Conservation (phyloP, 2,797 vertebrate species). For the Esox lucius region DNA sequence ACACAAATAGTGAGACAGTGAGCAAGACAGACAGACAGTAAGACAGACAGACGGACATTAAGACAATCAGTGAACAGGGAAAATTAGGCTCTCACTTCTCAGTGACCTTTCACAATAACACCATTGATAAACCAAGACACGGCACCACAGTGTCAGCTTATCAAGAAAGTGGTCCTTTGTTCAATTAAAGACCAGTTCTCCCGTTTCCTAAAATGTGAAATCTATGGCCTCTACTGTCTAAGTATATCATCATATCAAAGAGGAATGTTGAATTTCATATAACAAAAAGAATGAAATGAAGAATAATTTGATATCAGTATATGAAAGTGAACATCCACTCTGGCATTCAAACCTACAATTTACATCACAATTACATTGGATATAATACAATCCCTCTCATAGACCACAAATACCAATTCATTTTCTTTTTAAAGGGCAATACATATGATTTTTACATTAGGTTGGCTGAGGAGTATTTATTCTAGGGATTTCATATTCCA, state of each 20-base stretch:
- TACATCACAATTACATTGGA: conserved; percentile 4
- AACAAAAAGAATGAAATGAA: neutral
- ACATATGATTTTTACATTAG: conserved; percentile 52
- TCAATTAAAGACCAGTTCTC: neutral
- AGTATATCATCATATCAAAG: neutral
- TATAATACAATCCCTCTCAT: conserved; percentile 35
- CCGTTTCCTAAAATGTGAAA: neutral
- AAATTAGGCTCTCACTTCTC: conserved; percentile 69
- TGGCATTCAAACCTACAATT: conserved; percentile 34
- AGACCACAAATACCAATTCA: conserved; percentile 17
- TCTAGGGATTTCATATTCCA: conserved; percentile 44
- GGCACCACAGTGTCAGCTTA: conserved; percentile 56
- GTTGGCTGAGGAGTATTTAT: conserved; percentile 36
- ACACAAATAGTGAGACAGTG: neutral
- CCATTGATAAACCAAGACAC: conserved; percentile 69
- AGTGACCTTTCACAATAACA: conserved; percentile 69
- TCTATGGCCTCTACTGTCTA: neutral
- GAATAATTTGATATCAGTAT: conserved; percentile 26
- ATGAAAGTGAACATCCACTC: conserved; percentile 33
- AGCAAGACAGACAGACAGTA: conserved; percentile 31
- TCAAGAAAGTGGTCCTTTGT: conserved; percentile 55
- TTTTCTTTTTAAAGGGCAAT: conserved; percentile 3
- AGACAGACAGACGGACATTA: conserved; percentile 7
- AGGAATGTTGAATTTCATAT: neutral
- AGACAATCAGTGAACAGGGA: conserved; percentile 28